Percentiles rank a stretch among this genome's conserved stretches.
Evolutionary conservation across 2,888 invertebrate genomes (phyloP).

Genomic region (Tenthredo mesomela): DNA sequence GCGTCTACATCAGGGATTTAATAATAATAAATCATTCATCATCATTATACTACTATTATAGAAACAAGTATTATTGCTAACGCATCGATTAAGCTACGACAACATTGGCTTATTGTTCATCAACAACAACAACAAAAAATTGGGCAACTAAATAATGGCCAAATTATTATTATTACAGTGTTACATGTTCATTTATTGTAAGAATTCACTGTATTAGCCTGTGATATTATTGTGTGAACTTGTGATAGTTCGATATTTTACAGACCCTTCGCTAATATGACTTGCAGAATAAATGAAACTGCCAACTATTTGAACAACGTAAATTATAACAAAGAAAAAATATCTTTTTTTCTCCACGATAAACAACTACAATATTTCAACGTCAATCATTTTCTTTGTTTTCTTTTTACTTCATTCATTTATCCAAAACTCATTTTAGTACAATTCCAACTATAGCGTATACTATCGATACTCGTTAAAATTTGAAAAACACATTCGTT

Average conservation of each 20-base stretch:
- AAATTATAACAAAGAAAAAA: conserved; percentile 43
- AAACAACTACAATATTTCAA: conserved; percentile 20
- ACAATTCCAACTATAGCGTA: conserved; percentile 15
- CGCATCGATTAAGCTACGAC: neutral
- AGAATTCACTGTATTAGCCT: conserved; percentile 35
- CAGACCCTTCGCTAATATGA: conserved; percentile 39
- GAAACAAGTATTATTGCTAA: conserved; percentile 14
- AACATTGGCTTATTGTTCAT: neutral
- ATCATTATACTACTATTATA: neutral
- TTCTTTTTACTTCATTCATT: neutral
- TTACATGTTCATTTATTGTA: conserved; percentile 27
- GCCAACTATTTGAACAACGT: neutral
- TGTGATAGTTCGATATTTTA: conserved; percentile 41
- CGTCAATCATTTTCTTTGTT: conserved; percentile 2
- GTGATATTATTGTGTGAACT: conserved; percentile 34
- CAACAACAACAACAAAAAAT: neutral
- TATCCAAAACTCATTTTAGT: conserved; percentile 16
- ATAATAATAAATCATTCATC: neutral
- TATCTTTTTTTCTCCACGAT: conserved; percentile 23
- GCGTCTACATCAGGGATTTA: conserved; percentile 23
- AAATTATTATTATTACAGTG: conserved; percentile 24
- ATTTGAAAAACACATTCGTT: neutral
- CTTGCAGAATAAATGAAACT: conserved; percentile 31
- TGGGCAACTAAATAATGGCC: neutral
- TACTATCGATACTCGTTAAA: neutral